Percentiles rank a stretch among this genome's conserved stretches.
phyloP scores from a whole-genome alignment of 2,797 vertebrate species.

The Sebastes trivittatus region DNA sequence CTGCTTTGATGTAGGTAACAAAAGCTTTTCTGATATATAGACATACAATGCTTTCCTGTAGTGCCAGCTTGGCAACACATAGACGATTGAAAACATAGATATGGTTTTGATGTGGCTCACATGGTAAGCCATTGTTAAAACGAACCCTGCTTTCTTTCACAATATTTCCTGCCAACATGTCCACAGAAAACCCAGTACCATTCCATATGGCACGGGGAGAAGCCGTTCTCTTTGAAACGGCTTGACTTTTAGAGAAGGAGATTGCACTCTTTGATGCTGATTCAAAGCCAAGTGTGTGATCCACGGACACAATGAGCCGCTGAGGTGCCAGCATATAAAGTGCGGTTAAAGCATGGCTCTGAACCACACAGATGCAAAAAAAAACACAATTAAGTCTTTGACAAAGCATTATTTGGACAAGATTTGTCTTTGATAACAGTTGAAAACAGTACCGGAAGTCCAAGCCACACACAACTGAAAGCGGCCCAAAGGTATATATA shows the following conservation, averaged over 20 bases:
- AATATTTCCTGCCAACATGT: slow-evolving; percentile 51
- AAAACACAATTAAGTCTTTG: slow-evolving; percentile 39
- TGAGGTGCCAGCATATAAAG: slow-evolving; percentile 42
- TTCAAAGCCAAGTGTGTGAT: slow-evolving; percentile 60
- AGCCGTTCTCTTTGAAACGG: slow-evolving; percentile 28
- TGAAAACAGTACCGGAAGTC: neutral
- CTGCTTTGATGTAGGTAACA: slow-evolving; percentile 55
- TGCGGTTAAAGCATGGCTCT: slow-evolving; percentile 23
- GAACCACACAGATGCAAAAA: slow-evolving; percentile 28
- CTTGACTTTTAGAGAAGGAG: slow-evolving; percentile 46
- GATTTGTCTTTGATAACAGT: slow-evolving; percentile 28
- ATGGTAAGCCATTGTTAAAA: slow-evolving; percentile 57
- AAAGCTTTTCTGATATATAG: slow-evolving; percentile 30
- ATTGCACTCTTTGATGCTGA: slow-evolving; percentile 55
- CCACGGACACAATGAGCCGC: slow-evolving; percentile 26
- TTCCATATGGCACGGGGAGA: slow-evolving; percentile 53
- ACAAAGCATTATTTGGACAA: slow-evolving; percentile 24
- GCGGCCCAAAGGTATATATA: slow-evolving; percentile 16
- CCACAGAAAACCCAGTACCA: slow-evolving; percentile 17
- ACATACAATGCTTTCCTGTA: slow-evolving; percentile 26
- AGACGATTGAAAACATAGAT: slow-evolving; percentile 39
- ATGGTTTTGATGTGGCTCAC: slow-evolving; percentile 59
- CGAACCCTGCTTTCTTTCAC: slow-evolving; percentile 40
- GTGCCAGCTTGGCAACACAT: slow-evolving; percentile 59
- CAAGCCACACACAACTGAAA: slow-evolving; percentile 37